Evolutionary conservation across 2,113 vertebrate genomes (phyloP).

Genomic region (Alectura lathami): DNA sequence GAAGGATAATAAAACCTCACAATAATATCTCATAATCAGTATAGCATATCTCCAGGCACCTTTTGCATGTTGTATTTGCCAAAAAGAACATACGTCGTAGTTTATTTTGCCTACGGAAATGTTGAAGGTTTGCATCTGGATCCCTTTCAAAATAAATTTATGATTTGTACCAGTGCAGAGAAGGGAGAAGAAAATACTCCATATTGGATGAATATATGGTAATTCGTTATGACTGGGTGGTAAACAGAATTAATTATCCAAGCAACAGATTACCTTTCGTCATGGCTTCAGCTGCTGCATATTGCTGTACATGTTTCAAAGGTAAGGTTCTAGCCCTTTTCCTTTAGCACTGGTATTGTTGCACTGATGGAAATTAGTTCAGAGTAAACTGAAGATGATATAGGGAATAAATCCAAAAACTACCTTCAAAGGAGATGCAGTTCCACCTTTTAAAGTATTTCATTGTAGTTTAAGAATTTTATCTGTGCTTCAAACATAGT

Average conservation of each 20-base stretch:
- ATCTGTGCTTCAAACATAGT: neutral
- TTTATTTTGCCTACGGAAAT: conserved; percentile 53
- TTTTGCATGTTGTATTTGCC: conserved; percentile 32
- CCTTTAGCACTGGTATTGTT: neutral
- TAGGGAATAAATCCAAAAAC: neutral
- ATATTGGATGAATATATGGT: neutral
- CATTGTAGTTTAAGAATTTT: neutral
- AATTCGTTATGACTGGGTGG: conserved; percentile 11
- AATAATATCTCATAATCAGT: conserved; percentile 76
- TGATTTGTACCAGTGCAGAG: conserved; percentile 3
- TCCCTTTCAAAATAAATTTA: conserved; percentile 45
- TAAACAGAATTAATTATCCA: conserved; percentile 32
- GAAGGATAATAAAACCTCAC: conserved; percentile 77
- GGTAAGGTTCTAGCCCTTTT: neutral
- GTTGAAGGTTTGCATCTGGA: conserved; percentile 29
- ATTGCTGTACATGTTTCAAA: neutral
- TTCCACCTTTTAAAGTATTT: neutral
- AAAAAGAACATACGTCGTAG: conserved; percentile 34
- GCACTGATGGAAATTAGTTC: neutral
- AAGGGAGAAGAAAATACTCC: neutral
- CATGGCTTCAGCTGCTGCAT: neutral
- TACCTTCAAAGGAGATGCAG: neutral
- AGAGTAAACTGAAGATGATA: neutral
- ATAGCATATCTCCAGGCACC: conserved; percentile 73
- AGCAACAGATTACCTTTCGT: neutral